Evolutionary conservation across 2,797 vertebrate genomes (phyloP), one percentile per base, ranked within the genome.

Genomic region (Crypturellus tataupa): DNA sequence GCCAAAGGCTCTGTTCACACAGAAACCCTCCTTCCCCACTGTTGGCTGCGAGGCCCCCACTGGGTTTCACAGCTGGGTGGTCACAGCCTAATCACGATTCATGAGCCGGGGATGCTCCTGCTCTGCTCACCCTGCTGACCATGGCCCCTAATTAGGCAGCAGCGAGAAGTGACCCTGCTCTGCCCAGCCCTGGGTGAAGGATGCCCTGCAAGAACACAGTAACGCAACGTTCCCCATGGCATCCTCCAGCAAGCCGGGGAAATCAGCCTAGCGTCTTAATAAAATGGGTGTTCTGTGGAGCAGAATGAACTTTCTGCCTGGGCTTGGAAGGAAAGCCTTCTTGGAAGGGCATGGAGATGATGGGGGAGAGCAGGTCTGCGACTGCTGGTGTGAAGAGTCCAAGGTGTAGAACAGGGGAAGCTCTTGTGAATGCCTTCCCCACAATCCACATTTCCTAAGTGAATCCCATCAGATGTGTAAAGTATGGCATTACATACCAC

Each of bases 101-200:
- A 71, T 44, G 89, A 95, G 88, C 87, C 87, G 68, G 51, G 67
- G 6, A 55, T 80, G 15, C 72, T 85, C 42, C 53, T 78, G 73
- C 55, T 40, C 53, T 84, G 68, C 55, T 25, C 87, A 35, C 40
- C 85, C 59, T 56, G 24, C 65, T 83, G 46, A 71, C 8, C 20
- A 18, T 64, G 65, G 64, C 40, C 3, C 24, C 80, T 90, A 29
- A 91, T 39, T 7, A 94, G 46, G 44, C 93, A 44, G 35, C 58
- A 93, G 58, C 71, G 73, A 77, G 58, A 78, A 78, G 33, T 40
- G 77, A 87, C 68, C 20, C 35, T 83, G 76, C 56, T 71, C 53
- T 68, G 35, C n/a, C 58, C 39, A 42, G 18, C 60, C 37, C 3
- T 23, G 31, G 16, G 40, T 10, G 49, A 60, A 89, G 87, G 47